These are phyloP conservation scores for Mythimna loreyi DNA, from an alignment of 2,888 invertebrate species.

Conservation along the genomic window DNA sequence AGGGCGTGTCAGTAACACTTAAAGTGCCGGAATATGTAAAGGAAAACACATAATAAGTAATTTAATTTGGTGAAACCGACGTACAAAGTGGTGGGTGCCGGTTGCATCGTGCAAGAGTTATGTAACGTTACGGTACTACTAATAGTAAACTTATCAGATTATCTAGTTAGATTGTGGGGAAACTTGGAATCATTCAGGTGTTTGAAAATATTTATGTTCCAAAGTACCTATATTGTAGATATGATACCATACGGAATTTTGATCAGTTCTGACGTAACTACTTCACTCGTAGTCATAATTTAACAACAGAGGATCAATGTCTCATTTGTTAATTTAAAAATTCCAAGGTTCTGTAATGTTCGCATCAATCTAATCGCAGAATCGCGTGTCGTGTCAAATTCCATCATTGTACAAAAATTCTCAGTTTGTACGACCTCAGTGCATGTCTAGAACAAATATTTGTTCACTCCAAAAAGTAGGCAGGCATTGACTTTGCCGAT, in stretches of 20 bases:
- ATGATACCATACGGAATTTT: slow-evolving; percentile 1
- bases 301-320: slow-evolving; percentile 1
- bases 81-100: slow-evolving; percentile 33
- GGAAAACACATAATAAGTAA: slow-evolving; percentile 27
- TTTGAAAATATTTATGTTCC: slow-evolving; percentile 9
- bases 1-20: slow-evolving; percentile 32
- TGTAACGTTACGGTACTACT: slow-evolving; percentile 33
- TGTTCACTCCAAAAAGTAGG: slow-evolving; percentile 41
- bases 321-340: slow-evolving; percentile 10
- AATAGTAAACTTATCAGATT: slow-evolving; percentile 34
- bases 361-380: slow-evolving; percentile 33
- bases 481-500: slow-evolving; percentile 41
- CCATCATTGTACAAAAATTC: slow-evolving; percentile 20
- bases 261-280: neutral
- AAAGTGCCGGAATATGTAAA: slow-evolving; percentile 34
- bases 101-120: slow-evolving; percentile 52
- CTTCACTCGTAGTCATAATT: neutral
- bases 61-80: slow-evolving; percentile 44
- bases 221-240: neutral
- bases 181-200: slow-evolving; percentile 19
- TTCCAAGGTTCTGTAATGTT: slow-evolving; percentile 29
- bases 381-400: slow-evolving; percentile 48
- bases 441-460: slow-evolving; percentile 60
- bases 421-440: slow-evolving; percentile 35
- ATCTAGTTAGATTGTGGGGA: slow-evolving; percentile 37